Evolutionary conservation across 2,113 vertebrate species (phyloP).

Genomic region (Sisor rabdophorus): DNA sequence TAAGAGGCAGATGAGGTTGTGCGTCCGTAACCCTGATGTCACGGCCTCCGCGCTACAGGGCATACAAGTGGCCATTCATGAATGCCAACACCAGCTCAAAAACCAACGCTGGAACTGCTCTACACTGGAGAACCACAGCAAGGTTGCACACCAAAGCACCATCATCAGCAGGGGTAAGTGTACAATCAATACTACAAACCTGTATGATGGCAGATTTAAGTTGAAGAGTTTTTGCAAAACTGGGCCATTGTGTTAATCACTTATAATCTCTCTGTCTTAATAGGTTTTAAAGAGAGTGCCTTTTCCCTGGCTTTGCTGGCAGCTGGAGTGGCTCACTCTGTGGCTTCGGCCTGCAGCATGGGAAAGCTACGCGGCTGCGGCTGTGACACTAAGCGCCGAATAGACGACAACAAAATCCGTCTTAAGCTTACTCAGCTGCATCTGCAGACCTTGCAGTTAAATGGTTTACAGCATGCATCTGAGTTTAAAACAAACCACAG

Average conservation of each 20-base stretch:
- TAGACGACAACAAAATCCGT: slow-evolving; percentile 80
- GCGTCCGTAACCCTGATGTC: slow-evolving; percentile 83
- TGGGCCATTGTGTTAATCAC: neutral
- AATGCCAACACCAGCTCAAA: slow-evolving; percentile 85
- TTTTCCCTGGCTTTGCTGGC: slow-evolving; percentile 88
- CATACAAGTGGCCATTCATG: slow-evolving; percentile 85
- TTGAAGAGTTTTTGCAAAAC: neutral
- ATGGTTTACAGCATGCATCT: slow-evolving; percentile 61
- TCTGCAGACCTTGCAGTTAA: slow-evolving; percentile 78
- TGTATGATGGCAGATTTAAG: neutral
- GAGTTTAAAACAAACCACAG: slow-evolving; percentile 60
- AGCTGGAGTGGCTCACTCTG: slow-evolving; percentile 87
- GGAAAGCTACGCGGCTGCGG: slow-evolving; percentile 85
- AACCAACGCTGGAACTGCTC: slow-evolving; percentile 93
- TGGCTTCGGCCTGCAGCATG: slow-evolving; percentile 88
- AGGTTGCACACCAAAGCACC: slow-evolving; percentile 80
- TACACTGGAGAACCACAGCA: slow-evolving; percentile 76
- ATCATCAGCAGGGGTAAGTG: slow-evolving; percentile 85
- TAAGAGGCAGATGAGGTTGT: slow-evolving; percentile 84
- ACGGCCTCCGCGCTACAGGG: slow-evolving; percentile 90
- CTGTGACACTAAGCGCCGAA: slow-evolving; percentile 78
- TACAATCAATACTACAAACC: neutral
- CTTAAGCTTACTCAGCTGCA: slow-evolving; percentile 84
- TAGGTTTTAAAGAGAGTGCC: slow-evolving; percentile 88
- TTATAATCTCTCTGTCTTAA: slow-evolving; percentile 16